Evolutionary conservation across 2,113 vertebrate genomes (phyloP).

Genomic region (Chlorodrepanis virens): DNA sequence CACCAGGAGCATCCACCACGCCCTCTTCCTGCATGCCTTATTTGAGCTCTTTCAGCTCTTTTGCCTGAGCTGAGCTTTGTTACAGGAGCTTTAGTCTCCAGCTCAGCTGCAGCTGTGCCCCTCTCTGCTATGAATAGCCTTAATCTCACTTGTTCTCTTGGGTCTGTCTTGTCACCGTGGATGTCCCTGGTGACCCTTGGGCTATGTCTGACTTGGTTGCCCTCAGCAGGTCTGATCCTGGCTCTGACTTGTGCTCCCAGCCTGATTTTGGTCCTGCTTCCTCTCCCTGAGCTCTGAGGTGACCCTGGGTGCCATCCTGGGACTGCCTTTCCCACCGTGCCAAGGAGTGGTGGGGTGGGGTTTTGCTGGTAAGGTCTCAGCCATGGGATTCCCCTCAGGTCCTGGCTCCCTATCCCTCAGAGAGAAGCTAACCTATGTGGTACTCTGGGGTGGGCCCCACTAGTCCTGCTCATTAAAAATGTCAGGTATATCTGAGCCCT

Average conservation of each 20-base stretch:
- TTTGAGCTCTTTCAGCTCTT: neutral
- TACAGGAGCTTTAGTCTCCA: neutral
- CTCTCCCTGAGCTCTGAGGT: neutral
- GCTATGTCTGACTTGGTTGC: neutral
- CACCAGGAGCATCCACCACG: neutral
- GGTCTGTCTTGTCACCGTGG: fast-evolving
- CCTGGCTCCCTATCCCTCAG: neutral
- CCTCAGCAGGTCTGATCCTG: neutral
- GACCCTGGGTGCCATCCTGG: neutral
- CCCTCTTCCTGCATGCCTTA: fast-evolving
- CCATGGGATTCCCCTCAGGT: neutral
- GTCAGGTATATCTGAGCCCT: neutral
- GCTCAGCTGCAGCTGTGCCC: fast-evolving
- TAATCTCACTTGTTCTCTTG: neutral
- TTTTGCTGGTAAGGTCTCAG: neutral
- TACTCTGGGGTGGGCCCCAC: neutral
- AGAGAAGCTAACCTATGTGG: neutral
- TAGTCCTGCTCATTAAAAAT: neutral
- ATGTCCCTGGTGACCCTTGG: neutral
- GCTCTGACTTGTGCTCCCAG: neutral
- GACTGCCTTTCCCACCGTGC: fast-evolving
- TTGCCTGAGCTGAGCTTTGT: neutral
- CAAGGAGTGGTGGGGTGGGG: neutral
- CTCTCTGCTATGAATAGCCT: neutral
- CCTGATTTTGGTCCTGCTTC: neutral